Conservation (phyloP, 2,888 invertebrate genomes). For the Macrosiphum euphorbiae region DNA sequence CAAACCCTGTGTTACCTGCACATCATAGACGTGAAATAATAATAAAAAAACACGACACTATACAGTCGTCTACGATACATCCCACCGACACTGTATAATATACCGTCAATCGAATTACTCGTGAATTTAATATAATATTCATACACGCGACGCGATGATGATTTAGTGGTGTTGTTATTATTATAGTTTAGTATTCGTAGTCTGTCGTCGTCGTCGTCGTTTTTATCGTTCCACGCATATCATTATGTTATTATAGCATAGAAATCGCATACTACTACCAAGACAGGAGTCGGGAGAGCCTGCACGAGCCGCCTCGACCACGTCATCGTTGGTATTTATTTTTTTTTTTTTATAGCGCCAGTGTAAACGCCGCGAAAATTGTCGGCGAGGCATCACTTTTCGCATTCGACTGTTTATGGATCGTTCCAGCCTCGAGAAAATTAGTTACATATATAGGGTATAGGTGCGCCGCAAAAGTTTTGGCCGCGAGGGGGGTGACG, state of each 20-base stretch:
- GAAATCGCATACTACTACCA: background rate
- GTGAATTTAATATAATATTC: background rate
- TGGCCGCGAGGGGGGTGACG: background rate
- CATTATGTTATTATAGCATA: background rate
- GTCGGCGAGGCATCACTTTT: background rate
- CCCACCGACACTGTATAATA: background rate
- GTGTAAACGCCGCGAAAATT: background rate
- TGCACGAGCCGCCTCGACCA: background rate
- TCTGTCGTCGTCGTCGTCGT: background rate
- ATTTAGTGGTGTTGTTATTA: background rate
- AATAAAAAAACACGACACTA: background rate
- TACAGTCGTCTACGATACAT: background rate
- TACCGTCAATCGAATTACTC: background rate
- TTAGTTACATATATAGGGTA: background rate
- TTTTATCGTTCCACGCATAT: background rate
- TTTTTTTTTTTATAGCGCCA: background rate
- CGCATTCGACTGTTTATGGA: background rate
- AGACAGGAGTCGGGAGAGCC: background rate
- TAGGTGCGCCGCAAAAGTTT: constrained; percentile 10
- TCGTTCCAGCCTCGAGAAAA: background rate
- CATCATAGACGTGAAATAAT: constrained; percentile 9
- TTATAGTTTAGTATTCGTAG: background rate
- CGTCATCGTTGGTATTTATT: background rate
- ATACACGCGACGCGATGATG: background rate
- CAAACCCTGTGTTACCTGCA: constrained; percentile 21